Base-by-base conservation (phyloP, 2,113 vertebrate genomes). In the Myotis yumanensis region DNA sequence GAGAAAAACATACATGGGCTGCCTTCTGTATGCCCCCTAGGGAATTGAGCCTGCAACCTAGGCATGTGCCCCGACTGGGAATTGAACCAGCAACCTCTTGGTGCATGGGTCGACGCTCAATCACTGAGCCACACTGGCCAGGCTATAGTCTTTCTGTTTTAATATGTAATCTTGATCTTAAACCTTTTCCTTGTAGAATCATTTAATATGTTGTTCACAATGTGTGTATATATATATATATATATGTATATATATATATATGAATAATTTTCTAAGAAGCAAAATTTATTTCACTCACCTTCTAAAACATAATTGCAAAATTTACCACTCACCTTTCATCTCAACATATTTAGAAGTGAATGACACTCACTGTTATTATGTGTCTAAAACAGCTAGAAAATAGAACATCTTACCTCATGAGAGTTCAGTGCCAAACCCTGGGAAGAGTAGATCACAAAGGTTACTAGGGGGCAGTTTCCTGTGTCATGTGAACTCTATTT, bases 301-400 rank as follows among this genome's bases (percentile, higher is more conserved):
- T 94, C 40, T 68, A 81, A 88, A 91, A 91, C 32, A 46, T 40
- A 81, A 80, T 71, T 48, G 12, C 11, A 82, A 94, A 88, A 59
- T 81, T 94, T 93, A 57, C 37, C 43, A 80, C 12, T 68, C 32
- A 57, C 7, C 16, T 86, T 95, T 94, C 4, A 43, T 91, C 22
- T 94, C 30, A 79, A 43, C 43, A 64, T 86, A 85, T 59, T 85
- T 82, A 79, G 11, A 69, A 88, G 52, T 68, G 62, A 89, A 62
- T 30, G 2, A 48, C 90, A 64, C 25, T 82, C 9, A 59, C 20
- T 73, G 22, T 88, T 54, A 35, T 68, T 84, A 59, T 94, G 93
- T 52, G 3, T 3, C 32, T 64, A 54, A 94, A 64, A 68, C 6
- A 92, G 8, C 5, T 90, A 59, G 40, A 77, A 87, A 77, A 2